Evolutionary conservation across 92 coral and sea anemone species (phyloP).

Genomic region (Zoanthus sansibaricus): DNA sequence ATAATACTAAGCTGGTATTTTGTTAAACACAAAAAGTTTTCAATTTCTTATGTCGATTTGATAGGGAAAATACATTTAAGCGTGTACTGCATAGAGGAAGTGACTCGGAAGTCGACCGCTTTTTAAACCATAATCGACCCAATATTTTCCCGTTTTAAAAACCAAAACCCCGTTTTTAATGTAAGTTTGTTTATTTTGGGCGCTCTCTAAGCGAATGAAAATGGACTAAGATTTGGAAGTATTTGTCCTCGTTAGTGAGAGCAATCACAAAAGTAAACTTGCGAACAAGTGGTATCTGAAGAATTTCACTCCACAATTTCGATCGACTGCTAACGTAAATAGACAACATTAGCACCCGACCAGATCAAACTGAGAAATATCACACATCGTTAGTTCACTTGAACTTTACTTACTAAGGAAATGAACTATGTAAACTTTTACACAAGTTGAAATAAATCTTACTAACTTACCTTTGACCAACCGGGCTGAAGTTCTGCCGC

Average conservation of each 20-base stretch:
- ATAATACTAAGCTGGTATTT: conserved; percentile 15
- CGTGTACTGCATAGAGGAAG: background rate
- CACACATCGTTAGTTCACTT: background rate
- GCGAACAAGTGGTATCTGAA: conserved; percentile 21
- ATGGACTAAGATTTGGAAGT: conserved; percentile 7
- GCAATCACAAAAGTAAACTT: conserved; percentile 42
- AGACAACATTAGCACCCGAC: conserved; percentile 23
- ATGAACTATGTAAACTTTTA: background rate
- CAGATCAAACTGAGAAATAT: conserved; percentile 22
- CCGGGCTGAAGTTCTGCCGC: conserved; percentile 89
- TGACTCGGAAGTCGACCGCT: conserved; percentile 31
- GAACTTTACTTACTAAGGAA: background rate
- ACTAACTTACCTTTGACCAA: conserved; percentile 93
- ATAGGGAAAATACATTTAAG: conserved; percentile 4
- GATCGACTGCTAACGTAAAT: conserved; percentile 17
- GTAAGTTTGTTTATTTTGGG: conserved; percentile 43
- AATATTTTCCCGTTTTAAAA: background rate
- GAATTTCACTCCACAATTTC: conserved; percentile 32
- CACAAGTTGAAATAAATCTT: background rate
- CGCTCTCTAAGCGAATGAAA: conserved; percentile 33
- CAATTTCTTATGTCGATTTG: background rate
- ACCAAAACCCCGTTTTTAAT: conserved; percentile 37
- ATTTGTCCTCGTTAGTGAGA: conserved; percentile 27
- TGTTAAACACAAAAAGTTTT: background rate
- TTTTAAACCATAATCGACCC: background rate